Percentiles rank a stretch among this genome's conserved stretches.
Evolutionary conservation across 2,888 invertebrate species (phyloP).

Genomic region (Caenorhabditis imperialis): DNA sequence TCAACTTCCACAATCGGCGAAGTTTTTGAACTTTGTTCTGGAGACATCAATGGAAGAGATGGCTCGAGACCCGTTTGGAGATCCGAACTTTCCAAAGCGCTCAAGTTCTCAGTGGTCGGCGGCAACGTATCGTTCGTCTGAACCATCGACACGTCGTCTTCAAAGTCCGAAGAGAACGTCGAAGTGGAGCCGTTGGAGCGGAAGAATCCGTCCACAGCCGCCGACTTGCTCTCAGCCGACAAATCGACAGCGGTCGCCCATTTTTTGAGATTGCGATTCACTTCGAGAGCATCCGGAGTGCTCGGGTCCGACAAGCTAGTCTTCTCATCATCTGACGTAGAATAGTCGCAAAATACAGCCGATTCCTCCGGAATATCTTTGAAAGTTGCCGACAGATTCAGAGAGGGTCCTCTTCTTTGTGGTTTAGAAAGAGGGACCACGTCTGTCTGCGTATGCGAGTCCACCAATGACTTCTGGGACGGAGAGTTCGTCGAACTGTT

Average conservation of each 20-base stretch:
- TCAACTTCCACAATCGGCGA: conserved; percentile 3
- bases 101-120: conserved; percentile 13
- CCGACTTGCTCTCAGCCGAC: conserved; percentile 13
- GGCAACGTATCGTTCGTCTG: conserved; percentile 7
- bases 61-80: conserved; percentile 7
- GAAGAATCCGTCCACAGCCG: not conserved
- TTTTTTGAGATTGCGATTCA: conserved; percentile 29
- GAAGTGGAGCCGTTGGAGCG: conserved; percentile 22
- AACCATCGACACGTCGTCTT: conserved; percentile 12
- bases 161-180: conserved; percentile 22
- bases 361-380: conserved; percentile 34
- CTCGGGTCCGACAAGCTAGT: conserved; percentile 18
- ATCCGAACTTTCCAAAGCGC: conserved; percentile 7
- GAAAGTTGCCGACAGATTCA: conserved; percentile 5
- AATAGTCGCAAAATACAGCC: conserved; percentile 30
- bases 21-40: conserved; percentile 1
- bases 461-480: no score
- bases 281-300: conserved; percentile 27
- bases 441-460: conserved; percentile 22
- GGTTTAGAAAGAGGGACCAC: not conserved
- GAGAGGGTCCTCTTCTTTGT: not conserved
- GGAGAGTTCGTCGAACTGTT: no score
- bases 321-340: conserved; percentile 46
- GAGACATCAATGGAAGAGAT: conserved; percentile 6
- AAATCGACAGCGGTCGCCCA: conserved; percentile 43